These are phyloP conservation scores for Sarcophaga carnaria DNA, from an alignment of 2,888 invertebrate genomes.

Conservation along the genomic window DNA sequence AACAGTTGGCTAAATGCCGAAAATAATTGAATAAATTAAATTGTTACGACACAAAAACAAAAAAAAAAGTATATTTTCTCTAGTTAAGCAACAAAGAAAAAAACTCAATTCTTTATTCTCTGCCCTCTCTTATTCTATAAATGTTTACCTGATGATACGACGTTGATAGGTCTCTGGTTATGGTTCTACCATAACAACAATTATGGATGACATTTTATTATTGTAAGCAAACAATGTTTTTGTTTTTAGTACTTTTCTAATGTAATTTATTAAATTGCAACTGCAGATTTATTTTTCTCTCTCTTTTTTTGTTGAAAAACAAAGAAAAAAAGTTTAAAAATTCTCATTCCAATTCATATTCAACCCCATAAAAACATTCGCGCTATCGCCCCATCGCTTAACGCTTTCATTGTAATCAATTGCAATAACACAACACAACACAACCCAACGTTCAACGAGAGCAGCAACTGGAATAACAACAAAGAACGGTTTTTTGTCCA, in stretches of 20 bases:
- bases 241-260: neutral
- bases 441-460: neutral
- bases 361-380: too few species aligned
- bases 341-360: neutral
- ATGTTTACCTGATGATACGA: too few species aligned
- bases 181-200: too few species aligned
- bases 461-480: neutral
- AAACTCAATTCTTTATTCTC: too few species aligned
- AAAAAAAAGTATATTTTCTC: neutral
- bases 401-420: too few species aligned
- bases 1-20: constrained; percentile 59
- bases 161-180: too few species aligned
- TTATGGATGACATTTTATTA: too few species aligned
- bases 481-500: neutral
- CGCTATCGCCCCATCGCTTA: too few species aligned
- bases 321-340: neutral
- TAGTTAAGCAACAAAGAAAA: too few species aligned
- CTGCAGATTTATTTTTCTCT: constrained; percentile 39
- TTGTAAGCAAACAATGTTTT: neutral
- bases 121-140: too few species aligned
- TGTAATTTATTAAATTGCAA: constrained; percentile 46
- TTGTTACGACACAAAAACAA: neutral
- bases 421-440: too few species aligned
- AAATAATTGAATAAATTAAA: constrained; percentile 36
- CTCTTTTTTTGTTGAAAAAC: constrained; percentile 34